Evolutionary conservation across 2,888 invertebrate species (phyloP).

Genomic region (Lymantria monacha): DNA sequence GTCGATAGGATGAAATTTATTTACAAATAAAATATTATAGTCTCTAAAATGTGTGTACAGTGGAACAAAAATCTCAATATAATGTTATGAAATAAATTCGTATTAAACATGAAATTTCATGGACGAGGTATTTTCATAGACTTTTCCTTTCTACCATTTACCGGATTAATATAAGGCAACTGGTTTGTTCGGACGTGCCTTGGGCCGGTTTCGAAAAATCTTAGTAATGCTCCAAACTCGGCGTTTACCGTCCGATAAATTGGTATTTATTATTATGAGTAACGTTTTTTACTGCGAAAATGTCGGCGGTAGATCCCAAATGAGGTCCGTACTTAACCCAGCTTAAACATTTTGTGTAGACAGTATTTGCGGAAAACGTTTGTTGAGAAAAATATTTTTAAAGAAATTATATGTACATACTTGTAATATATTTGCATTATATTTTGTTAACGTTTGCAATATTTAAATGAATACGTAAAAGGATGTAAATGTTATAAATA

Average conservation of each 20-base stretch:
- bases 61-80: not conserved
- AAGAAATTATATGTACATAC: slow-evolving; percentile 8
- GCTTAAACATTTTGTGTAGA: slow-evolving; percentile 39
- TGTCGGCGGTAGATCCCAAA: slow-evolving; percentile 34
- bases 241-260: slow-evolving; percentile 45
- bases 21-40: not conserved
- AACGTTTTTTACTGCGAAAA: slow-evolving; percentile 36
- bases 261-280: slow-evolving; percentile 55
- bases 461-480: no score
- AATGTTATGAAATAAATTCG: slow-evolving; percentile 5
- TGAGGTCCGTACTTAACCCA: slow-evolving; percentile 44
- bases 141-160: slow-evolving; percentile 26
- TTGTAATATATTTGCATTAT: slow-evolving; percentile 1
- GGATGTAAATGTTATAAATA: not conserved
- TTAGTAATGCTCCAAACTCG: slow-evolving; percentile 17
- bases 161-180: slow-evolving; percentile 33
- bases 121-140: slow-evolving; percentile 23
- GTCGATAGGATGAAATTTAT: no score
- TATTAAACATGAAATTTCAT: slow-evolving; percentile 17
- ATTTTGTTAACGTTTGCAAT: not conserved
- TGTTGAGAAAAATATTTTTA: slow-evolving; percentile 22
- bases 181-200: slow-evolving; percentile 38
- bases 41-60: not conserved
- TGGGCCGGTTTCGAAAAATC: slow-evolving; percentile 29
- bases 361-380: slow-evolving; percentile 33